Percentiles rank a stretch among this genome's conserved stretches.
Evolutionary conservation across 2,888 invertebrate species (phyloP).

Genomic region (Metalampra italica): DNA sequence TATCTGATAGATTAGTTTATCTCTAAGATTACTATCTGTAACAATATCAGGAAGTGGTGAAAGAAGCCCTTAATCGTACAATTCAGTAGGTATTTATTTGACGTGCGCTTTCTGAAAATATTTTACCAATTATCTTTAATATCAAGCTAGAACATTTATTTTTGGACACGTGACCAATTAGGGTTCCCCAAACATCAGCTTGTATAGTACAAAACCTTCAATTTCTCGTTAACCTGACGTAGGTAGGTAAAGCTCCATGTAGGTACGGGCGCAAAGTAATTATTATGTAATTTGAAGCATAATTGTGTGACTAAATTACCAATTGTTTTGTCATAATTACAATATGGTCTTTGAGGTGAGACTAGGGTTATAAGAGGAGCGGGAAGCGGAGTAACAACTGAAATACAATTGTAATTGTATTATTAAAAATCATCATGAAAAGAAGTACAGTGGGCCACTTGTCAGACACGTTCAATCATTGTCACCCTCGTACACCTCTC

Average conservation of each 20-base stretch:
- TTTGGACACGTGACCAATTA: background rate
- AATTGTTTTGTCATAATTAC: constrained; percentile 46
- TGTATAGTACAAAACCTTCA: constrained; percentile 9
- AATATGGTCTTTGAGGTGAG: constrained; percentile 18
- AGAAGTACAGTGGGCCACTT: too few relatives aligned
- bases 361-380: constrained; percentile 1
- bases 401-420: too few relatives aligned
- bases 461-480: too few relatives aligned
- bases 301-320: constrained; percentile 35
- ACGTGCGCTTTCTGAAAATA: too few relatives aligned
- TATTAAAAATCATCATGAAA: too few relatives aligned
- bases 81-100: too few relatives aligned
- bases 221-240: constrained; percentile 20
- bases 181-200: background rate
- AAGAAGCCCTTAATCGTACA: too few relatives aligned
- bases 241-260: background rate
- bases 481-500: too few relatives aligned
- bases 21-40: too few relatives aligned
- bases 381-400: background rate
- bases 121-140: constrained; percentile 1
- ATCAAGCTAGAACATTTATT: background rate
- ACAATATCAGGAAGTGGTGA: too few relatives aligned
- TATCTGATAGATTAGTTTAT: too few relatives aligned
- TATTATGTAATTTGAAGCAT: constrained; percentile 27
- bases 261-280: constrained; percentile 21